These are phyloP conservation scores for Micrasema minimum DNA, from an alignment of 1,140 invertebrate genomes.

Conservation along the genomic window DNA sequence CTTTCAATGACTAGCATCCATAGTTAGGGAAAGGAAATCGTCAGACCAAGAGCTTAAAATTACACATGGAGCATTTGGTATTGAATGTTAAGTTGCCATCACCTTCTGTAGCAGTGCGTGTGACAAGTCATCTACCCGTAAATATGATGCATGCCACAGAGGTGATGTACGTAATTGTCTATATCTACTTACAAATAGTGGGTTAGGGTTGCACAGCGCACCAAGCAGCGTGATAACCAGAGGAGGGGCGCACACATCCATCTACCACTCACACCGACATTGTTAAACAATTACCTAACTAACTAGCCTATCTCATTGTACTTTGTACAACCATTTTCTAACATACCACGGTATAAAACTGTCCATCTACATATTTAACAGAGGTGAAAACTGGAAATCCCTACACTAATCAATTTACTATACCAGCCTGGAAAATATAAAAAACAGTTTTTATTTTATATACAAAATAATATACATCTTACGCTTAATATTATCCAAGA, in stretches of 20 bases:
- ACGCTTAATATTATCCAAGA: conserved; percentile 35
- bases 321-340: conserved; percentile 54
- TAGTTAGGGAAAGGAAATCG: conserved; percentile 32
- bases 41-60: conserved; percentile 25
- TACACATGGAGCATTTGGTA: conserved; percentile 49
- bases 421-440: conserved; percentile 41
- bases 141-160: conserved; percentile 45
- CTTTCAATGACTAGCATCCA: conserved; percentile 49
- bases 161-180: conserved; percentile 32
- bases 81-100: conserved; percentile 38
- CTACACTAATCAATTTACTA: conserved; percentile 47
- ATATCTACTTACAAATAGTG: conserved; percentile 50
- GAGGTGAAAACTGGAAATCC: conserved; percentile 52
- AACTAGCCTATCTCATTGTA: conserved; percentile 55
- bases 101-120: conserved; percentile 37
- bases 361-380: conserved; percentile 54
- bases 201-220: conserved; percentile 40
- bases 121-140: conserved; percentile 50
- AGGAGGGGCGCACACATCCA: conserved; percentile 44
- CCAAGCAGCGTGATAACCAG: conserved; percentile 39
- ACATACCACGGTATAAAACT: conserved; percentile 55
- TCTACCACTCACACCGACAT: conserved; percentile 50
- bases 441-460: conserved; percentile 30
- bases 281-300: conserved; percentile 55
- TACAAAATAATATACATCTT: conserved; percentile 41